These are phyloP conservation scores for Polypterus bichir DNA, from an alignment of 2,113 vertebrate species.

Conservation along the genomic window DNA sequence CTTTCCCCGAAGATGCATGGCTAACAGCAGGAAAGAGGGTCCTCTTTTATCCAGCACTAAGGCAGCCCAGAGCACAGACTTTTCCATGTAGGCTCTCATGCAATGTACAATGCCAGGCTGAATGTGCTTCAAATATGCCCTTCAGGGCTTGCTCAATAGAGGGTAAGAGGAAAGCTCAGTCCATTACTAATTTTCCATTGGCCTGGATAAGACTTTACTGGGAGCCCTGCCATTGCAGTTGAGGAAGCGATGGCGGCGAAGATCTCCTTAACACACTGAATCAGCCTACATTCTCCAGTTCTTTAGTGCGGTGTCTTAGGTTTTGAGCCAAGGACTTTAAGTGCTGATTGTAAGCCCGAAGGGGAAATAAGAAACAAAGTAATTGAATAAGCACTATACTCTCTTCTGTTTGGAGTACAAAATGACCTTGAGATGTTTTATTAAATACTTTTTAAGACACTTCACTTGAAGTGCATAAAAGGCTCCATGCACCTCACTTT, in stretches of 20 bases:
- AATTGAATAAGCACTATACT: slow-evolving; percentile 50
- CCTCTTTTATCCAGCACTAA: no score
- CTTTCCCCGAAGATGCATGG: no score
- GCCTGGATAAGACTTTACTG: no score
- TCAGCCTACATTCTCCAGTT: slow-evolving; percentile 23
- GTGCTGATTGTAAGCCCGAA: no score
- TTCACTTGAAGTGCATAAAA: slow-evolving; percentile 60
- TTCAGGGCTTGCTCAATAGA: neutral
- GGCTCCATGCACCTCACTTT: slow-evolving; percentile 40
- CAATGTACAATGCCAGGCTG: neutral
- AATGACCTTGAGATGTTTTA: slow-evolving; percentile 29
- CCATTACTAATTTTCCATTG: neutral
- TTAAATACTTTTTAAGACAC: slow-evolving; percentile 38
- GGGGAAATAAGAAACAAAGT: slow-evolving; percentile 36
- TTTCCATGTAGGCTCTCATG: no score
- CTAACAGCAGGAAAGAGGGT: no score
- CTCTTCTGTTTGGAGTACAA: slow-evolving; percentile 30
- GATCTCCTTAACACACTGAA: no score
- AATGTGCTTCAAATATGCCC: neutral
- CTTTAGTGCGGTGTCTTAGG: neutral
- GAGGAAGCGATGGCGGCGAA: no score
- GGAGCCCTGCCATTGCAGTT: no score
- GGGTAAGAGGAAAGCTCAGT: neutral
- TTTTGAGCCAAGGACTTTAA: no score
- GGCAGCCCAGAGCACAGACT: no score